Percentiles rank a stretch among this genome's conserved stretches.
These are phyloP conservation scores for Rugalucina vietnamica DNA, from an alignment of 2,888 invertebrate species.

Conservation along the genomic window DNA sequence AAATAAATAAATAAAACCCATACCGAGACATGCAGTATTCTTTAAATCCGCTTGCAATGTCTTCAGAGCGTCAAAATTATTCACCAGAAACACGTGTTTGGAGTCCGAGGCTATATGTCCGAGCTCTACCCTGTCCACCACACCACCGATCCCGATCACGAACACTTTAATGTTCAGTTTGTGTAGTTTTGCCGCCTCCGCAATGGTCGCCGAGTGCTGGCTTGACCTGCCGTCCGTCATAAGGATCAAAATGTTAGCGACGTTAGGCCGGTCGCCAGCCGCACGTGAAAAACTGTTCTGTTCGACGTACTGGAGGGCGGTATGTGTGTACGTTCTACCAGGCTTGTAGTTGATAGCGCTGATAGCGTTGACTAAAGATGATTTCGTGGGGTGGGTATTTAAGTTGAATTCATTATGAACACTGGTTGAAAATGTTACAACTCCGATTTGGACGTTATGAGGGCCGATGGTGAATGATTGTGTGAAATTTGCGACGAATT, in stretches of 20 bases:
- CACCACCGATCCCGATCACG: slow-evolving; percentile 74
- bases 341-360: slow-evolving; percentile 60
- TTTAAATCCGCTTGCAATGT: slow-evolving; percentile 72
- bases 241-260: slow-evolving; percentile 74
- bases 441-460: slow-evolving; percentile 65
- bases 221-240: slow-evolving; percentile 75
- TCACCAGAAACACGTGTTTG: slow-evolving; percentile 73
- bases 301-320: slow-evolving; percentile 71
- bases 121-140: slow-evolving; percentile 69
- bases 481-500: slow-evolving; percentile 66
- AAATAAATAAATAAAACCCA: too few relatives aligned
- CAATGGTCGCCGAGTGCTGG: slow-evolving; percentile 54
- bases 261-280: slow-evolving; percentile 69
- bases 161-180: slow-evolving; percentile 63
- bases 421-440: slow-evolving; percentile 60
- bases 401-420: slow-evolving; percentile 64
- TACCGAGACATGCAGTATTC: slow-evolving; percentile 73
- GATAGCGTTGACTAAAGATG: not conserved
- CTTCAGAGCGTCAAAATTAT: slow-evolving; percentile 69
- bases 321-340: slow-evolving; percentile 76
- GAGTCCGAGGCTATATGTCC: slow-evolving; percentile 71
- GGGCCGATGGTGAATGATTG: slow-evolving; percentile 66
- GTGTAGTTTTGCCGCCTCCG: slow-evolving; percentile 63
- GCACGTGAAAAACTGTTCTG: slow-evolving; percentile 70
- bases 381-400: slow-evolving; percentile 54